These are phyloP conservation scores for Montipora sp. DNA, from an alignment of 64 coral and sea anemone species.

Conservation along the genomic window DNA sequence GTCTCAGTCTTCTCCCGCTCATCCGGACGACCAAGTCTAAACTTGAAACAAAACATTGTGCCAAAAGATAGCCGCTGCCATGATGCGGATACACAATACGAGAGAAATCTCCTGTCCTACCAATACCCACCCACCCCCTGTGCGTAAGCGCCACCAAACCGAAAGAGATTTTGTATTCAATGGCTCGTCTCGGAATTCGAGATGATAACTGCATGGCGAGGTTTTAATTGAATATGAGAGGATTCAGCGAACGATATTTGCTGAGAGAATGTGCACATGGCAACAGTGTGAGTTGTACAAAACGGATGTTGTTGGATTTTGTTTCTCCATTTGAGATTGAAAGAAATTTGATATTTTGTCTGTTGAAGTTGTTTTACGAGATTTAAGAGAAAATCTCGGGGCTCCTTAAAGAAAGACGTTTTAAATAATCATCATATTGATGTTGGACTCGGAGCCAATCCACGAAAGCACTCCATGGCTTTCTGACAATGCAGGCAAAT, in stretches of 20 bases:
- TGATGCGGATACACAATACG: not conserved
- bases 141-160: not conserved
- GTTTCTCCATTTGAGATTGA: not conserved
- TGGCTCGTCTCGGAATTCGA: not conserved
- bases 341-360: not conserved
- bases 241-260: not conserved
- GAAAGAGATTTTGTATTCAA: not conserved
- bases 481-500: not conserved
- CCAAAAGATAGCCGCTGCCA: no score
- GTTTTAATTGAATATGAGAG: not conserved
- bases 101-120: no score
- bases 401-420: not conserved
- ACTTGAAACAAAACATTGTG: not conserved
- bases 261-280: not conserved
- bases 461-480: not conserved
- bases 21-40: not conserved
- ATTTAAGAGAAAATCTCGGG: not conserved
- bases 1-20: constrained; percentile 16
- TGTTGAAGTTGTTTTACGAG: not conserved
- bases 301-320: not conserved
- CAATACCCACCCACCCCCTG: no score
- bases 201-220: not conserved
- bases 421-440: constrained; percentile 11
- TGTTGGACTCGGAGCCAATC: not conserved
- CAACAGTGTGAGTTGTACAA: not conserved